Base-by-base conservation (phyloP, 2,888 invertebrate genomes). In the Ligdia adustata region DNA sequence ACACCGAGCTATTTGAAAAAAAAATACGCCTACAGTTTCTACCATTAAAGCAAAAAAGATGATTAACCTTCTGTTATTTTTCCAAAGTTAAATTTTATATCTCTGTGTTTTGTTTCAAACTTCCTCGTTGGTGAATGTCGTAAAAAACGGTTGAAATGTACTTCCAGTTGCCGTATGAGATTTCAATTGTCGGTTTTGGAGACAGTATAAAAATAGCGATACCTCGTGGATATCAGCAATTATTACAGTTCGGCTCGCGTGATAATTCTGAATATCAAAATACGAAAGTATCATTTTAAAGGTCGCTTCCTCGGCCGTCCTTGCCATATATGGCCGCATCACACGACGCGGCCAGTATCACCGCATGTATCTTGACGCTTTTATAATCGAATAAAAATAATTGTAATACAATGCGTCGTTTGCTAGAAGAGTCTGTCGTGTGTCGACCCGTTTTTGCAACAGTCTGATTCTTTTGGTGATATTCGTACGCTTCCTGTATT, bases 301-400 rank as follows among this genome's bases (percentile, higher is more conserved):
- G 78, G 77, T 61, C 71, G 63, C 55, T 65, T 55, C 64, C 61
- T 66, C 65, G 55, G 58, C 41, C 79, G 82, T 70, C 82, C 82
- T 82, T 81, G 80, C 82, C 81, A 54, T 82, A 80, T 79, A 79
- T 71, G 82, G 82, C 46, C 57, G 61, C 60, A 59, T 69, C 72
- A 69, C 69, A 63, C 69, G 65, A 65, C 71, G 66, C 62, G 57
- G 51, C 55, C 60, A 51, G 48, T 6, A 55, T 62, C 60, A 46
- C 57, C 34, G 24, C 40, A 39, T 55, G 46, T 57, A 29, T 49
- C 38, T 18, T 28, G 9, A 60, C 60, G 54, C 60, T 42, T 43
- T 66, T 60, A 9, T 42, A 29, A 47, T 62, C 18, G 43, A 31
- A 33, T 51, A 41, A 48, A 44, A 41, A 43, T 9, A 16, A 35